A percentile compares a stretch with the other conserved stretches of the same genome.
Evolutionary conservation across 1,140 invertebrate species (phyloP).

Genomic region (Pissodes strobi): DNA sequence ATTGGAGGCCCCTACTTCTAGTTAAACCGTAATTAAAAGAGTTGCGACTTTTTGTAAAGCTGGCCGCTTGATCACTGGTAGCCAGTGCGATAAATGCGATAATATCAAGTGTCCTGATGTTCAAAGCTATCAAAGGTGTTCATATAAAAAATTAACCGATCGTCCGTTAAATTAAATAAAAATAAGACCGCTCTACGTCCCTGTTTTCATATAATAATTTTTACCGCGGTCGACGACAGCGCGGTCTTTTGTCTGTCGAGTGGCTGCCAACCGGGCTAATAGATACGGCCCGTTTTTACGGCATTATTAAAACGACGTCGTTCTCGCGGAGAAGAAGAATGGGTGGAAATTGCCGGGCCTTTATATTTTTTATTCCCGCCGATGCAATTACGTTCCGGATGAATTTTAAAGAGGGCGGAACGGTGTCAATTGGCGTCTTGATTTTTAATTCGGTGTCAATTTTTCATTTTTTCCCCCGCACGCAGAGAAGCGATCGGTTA

Average conservation of each 20-base stretch:
- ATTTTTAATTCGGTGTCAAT: conserved; percentile 6
- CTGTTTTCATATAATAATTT: neutral
- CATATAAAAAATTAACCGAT: neutral
- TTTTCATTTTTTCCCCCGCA: too few species aligned
- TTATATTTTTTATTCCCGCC: conserved; percentile 2
- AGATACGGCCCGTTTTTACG: conserved; percentile 16
- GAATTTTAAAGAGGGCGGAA: conserved; percentile 15
- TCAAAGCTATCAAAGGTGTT: too few species aligned
- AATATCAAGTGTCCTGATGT: too few species aligned
- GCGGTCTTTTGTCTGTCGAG: conserved; percentile 15
- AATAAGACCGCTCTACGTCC: neutral
- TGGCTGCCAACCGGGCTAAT: conserved; percentile 12
- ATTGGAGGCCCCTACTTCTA: too few species aligned
- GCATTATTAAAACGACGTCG: conserved; percentile 19
- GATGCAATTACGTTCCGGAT: conserved; percentile 14
- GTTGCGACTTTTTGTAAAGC: too few species aligned
- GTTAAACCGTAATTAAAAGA: too few species aligned
- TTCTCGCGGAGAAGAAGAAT: conserved; percentile 8
- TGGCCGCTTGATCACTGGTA: too few species aligned
- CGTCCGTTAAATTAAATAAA: neutral
- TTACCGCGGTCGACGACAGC: neutral
- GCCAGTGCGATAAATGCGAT: too few species aligned
- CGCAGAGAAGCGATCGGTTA: too few species aligned
- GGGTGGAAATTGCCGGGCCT: conserved; percentile 5
- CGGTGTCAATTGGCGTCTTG: too few species aligned